Evolutionary conservation across 2,113 vertebrate genomes (phyloP), one percentile per base, ranked within the genome.

Genomic region (Corydoras maculifer): DNA sequence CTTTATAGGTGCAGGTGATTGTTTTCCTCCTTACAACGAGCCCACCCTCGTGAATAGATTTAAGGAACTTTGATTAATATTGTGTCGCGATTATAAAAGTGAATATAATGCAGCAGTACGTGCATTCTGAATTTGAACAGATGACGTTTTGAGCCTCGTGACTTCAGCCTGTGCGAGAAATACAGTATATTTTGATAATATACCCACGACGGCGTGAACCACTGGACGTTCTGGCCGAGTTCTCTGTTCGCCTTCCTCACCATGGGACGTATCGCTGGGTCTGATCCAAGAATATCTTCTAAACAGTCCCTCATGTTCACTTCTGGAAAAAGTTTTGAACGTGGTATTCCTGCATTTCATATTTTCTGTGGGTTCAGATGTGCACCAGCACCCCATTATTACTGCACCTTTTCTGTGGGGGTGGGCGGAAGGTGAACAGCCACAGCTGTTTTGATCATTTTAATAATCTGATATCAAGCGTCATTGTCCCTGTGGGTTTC

Each of bases 281-380:
- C 48, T 62, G 12, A 31, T 65, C 55, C 30, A 50, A 69, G 76
- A 49, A 69, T 61, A 60, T 66, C 66, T 43, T 65, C 69, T 73
- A 70, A 80, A 68, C 50, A 68, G 58, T 81, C 68, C 74, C 74
- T 76, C 58, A 69, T 69, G 62, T 65, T 71, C 30, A 60, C 58
- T 15, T 13, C 59, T 9, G 35, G 64, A 43, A 60, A 64, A 6
- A 78, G 53, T 64, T 64, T 61, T 25, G 50, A 66, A 54, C 10
- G 25, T 70, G 58, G 29, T 65, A 11, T 76, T 75, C 70, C 31
- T 68, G 50, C 14, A 11, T 73, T 77, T 78, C 32, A 72, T 74
- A 50, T 66, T 62, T 65, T 43, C 31, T 49, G 30, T 70, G 14
- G 25, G 11, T 58, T 66, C 61, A 51, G 62, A 5, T 55, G 54